Evolutionary conservation across 2,888 invertebrate species (phyloP), one percentile per base, ranked within the genome.

Genomic region (Andrena chrysosceles): DNA sequence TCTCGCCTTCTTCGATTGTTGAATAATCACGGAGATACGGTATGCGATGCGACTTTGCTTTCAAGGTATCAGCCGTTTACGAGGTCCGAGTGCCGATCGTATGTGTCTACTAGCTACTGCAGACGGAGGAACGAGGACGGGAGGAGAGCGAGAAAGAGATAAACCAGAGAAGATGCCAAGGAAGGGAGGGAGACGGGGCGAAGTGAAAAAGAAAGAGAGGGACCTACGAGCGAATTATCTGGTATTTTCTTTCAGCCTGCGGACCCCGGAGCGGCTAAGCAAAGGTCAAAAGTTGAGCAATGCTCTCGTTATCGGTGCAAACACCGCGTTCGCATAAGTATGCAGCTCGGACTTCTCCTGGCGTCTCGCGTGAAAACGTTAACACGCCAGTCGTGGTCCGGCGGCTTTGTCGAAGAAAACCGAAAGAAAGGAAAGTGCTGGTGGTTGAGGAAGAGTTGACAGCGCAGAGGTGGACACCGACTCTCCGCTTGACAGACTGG

Each of bases 261-360:
- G 77, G 73, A 87, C 83, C 86, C 85, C 85, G 81, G 84, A 87
- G 87, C 83, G 79, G 82, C 90, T 89, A 90, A 90, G 90, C 89
- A 92, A 91, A 91, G 92, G 91, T 92, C 92, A 91, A 87, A 91
- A 92, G 92, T 92, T 91, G 90, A 92, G 91, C 89, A 91, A 89
- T 85, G 81, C 77, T 89, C 81, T 85, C 74, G 73, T 91, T 92
- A 92, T 92, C 92, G 87, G 85, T 91, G 89, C 87, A 91, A 91
- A 91, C 87, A 91, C 84, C 81, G 85, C 78, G 84, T 76, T 85
- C 76, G 81, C 83, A 75, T 85, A 68, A 83, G 77, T 75, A 87
- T 84, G 77, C 80, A 87, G 71, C 70, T 72, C 59, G 60, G 42
- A 75, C 13, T 70, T 72, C 56, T 49, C 59, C 63, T 13, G 60